phyloP scores from a whole-genome alignment of 2,797 vertebrate species.

The Chromobotia macracanthus region DNA sequence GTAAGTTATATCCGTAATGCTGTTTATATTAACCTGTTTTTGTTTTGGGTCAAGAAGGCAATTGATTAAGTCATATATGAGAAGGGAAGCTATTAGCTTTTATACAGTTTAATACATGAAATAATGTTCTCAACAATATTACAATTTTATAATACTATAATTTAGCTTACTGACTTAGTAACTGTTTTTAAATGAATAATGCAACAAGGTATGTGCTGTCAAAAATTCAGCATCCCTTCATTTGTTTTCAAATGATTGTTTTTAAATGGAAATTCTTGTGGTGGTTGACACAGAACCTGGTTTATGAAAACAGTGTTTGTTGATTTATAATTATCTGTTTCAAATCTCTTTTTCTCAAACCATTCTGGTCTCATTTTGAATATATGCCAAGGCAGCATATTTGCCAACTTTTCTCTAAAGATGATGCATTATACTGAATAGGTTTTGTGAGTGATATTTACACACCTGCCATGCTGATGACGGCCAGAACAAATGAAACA shows the following conservation, averaged over 20 bases:
- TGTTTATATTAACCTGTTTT: constrained; percentile 17
- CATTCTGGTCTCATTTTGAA: neutral
- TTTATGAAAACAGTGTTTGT: constrained; percentile 2
- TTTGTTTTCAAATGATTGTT: neutral
- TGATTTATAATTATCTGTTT: constrained; percentile 1
- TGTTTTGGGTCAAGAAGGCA: neutral
- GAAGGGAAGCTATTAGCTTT: too few species aligned
- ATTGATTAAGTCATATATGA: too few species aligned
- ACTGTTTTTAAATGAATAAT: constrained; percentile 49
- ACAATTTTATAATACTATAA: neutral
- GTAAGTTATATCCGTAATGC: constrained; percentile 1
- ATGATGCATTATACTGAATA: constrained; percentile 56
- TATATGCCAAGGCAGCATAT: neutral
- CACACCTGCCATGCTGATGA: constrained; percentile 76
- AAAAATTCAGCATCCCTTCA: constrained; percentile 17
- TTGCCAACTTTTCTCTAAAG: constrained; percentile 59
- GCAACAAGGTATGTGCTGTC: constrained; percentile 41
- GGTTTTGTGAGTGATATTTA: constrained; percentile 73
- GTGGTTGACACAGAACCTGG: neutral
- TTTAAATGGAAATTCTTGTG: neutral
- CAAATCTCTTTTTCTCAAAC: neutral
- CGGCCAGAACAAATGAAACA: constrained; percentile 67
- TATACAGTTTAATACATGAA: neutral
- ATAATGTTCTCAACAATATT: neutral
- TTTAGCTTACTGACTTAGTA: constrained; percentile 56